These are phyloP conservation scores for Gadus chalcogrammus DNA, from an alignment of 2,113 vertebrate species.

Conservation along the genomic window DNA sequence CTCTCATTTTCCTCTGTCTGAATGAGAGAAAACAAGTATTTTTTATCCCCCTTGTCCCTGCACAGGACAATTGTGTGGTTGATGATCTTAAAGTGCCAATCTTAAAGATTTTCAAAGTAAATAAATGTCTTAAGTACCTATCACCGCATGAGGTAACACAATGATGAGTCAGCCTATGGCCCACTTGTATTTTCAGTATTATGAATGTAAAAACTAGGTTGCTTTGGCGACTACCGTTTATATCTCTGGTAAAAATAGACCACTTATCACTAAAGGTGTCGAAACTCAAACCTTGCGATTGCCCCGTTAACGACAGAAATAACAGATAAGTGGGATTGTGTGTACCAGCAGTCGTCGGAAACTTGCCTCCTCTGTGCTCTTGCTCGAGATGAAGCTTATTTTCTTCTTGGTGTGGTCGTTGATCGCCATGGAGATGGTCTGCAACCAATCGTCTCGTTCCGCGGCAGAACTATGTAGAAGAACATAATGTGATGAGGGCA, in stretches of 20 bases:
- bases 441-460: constrained; percentile 93
- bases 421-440: constrained; percentile 89
- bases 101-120: neutral
- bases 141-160: too few relatives aligned
- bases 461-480: constrained; percentile 77
- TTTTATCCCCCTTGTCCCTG: neutral
- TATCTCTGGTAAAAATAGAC: neutral
- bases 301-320: too few relatives aligned
- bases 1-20: constrained; percentile 71
- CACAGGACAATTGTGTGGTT: neutral
- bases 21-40: neutral
- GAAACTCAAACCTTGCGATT: too few relatives aligned
- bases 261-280: too few relatives aligned
- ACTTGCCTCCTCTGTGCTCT: constrained; percentile 77
- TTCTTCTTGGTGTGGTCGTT: constrained; percentile 89
- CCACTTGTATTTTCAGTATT: neutral
- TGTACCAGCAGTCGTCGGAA: neutral
- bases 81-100: neutral
- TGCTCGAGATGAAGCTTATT: constrained; percentile 86
- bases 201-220: neutral
- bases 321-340: neutral
- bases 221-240: neutral
- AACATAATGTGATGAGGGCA: neutral
- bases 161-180: too few relatives aligned
- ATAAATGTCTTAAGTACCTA: neutral